Evolutionary conservation across 2,797 vertebrate genomes (phyloP).

Genomic region (Acanthornis magna): DNA sequence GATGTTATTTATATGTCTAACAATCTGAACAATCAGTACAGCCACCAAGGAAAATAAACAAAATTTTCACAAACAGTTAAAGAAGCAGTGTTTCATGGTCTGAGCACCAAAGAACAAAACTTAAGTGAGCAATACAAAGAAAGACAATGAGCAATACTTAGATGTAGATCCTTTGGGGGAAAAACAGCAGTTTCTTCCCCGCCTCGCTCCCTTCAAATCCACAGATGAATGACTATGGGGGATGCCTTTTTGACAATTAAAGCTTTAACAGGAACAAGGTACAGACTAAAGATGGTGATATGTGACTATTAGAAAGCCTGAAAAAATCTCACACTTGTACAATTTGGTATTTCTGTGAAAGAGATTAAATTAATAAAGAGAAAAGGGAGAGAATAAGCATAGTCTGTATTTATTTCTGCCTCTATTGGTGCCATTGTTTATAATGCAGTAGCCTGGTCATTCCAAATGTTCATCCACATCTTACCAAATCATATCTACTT

Average conservation of each 20-base stretch:
- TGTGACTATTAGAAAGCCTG: not conserved
- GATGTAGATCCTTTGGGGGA: not conserved
- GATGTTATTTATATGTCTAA: not conserved
- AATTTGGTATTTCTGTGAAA: slow-evolving; percentile 23
- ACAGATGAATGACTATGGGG: not conserved
- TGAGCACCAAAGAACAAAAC: not conserved
- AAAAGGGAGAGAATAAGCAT: not conserved
- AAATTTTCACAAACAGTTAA: not conserved
- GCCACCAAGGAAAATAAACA: not conserved
- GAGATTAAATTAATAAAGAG: slow-evolving; percentile 29
- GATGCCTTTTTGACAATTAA: slow-evolving; percentile 16
- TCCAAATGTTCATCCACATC: slow-evolving; percentile 38
- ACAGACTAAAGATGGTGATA: not conserved
- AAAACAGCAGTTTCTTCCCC: not conserved
- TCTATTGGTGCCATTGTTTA: not conserved
- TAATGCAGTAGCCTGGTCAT: not conserved
- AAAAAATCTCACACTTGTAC: not conserved
- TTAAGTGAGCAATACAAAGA: not conserved
- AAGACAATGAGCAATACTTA: not conserved
- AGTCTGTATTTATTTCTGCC: slow-evolving; percentile 25
- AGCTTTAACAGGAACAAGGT: not conserved
- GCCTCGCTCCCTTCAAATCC: fast-evolving
- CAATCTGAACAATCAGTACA: not conserved
- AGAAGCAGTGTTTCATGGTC: not conserved
- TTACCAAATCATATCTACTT: not conserved